phyloP scores from a whole-genome alignment of 2,888 invertebrate species.

The Lutraria lutraria region DNA sequence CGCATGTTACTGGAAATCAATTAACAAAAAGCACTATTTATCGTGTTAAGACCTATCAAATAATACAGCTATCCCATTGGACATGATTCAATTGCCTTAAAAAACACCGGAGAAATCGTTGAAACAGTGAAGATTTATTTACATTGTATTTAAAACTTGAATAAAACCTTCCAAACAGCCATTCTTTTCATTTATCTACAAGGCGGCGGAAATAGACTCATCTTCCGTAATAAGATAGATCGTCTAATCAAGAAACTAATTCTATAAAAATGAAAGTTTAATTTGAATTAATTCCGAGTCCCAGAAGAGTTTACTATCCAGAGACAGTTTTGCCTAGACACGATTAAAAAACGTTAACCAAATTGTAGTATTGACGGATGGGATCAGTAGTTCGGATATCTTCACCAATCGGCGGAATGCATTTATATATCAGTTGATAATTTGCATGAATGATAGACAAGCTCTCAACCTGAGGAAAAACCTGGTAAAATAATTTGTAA shows the following conservation, averaged over 20 bases:
- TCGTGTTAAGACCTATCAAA: no score
- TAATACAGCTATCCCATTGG: no score
- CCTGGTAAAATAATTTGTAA: conserved; percentile 34
- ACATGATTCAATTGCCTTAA: no score
- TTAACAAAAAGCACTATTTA: no score
- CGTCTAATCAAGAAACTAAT: conserved; percentile 7
- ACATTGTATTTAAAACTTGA: no score
- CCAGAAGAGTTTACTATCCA: conserved; percentile 18
- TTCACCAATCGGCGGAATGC: conserved; percentile 30
- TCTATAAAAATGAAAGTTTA: conserved; percentile 1
- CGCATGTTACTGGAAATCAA: neutral
- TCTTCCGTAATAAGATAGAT: conserved; percentile 9
- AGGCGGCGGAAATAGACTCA: neutral
- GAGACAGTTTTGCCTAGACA: neutral
- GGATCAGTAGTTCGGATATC: conserved; percentile 19
- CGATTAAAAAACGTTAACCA: neutral
- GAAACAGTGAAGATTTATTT: no score
- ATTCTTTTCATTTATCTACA: neutral
- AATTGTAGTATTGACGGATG: neutral
- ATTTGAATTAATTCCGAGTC: neutral
- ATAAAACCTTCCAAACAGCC: no score
- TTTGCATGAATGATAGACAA: conserved; percentile 28
- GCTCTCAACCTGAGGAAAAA: neutral
- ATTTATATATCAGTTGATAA: conserved; percentile 32
- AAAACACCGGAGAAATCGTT: no score